Base-by-base conservation (phyloP, 2,113 vertebrate species). In the Sialia sialis region DNA sequence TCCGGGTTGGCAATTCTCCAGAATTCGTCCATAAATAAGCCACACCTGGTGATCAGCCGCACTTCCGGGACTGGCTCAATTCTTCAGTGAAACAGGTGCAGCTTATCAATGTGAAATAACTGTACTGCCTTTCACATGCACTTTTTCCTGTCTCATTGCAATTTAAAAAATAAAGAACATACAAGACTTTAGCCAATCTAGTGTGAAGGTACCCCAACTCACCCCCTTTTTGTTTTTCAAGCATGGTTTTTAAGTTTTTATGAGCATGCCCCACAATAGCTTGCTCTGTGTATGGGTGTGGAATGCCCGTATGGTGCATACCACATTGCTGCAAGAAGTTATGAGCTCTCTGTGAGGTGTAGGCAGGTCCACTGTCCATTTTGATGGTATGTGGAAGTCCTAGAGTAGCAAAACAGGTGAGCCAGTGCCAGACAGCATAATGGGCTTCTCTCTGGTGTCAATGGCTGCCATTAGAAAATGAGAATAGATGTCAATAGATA, bases 71-170 rank as follows among this genome's bases (percentile, higher is more conserved):
- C n/a, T n/a, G n/a, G n/a, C n/a, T n/a, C n/a, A n/a, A n/a, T n/a
- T n/a, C n/a, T n/a, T n/a, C n/a, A n/a, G n/a, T n/a, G n/a, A n/a
- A n/a, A n/a, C n/a, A n/a, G n/a, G n/a, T n/a, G n/a, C n/a, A n/a
- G n/a, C n/a, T n/a, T n/a, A n/a, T n/a, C n/a, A n/a, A n/a, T n/a
- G n/a, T n/a, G n/a, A n/a, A n/a, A n/a, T n/a, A n/a, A n/a, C n/a
- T n/a, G n/a, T n/a, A n/a, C 7, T 41, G 44, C 23, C 44, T 67
- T 48, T 48, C n/a, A 34, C 23, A 34, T 27, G 44, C 25, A 36
- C n/a, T 48, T 67, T 34, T n/a, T 48, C n/a, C 23, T 6, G 4
- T 19, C 12, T 27, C 64, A 48, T 34, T 5, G 0, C 2, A 1
- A 67, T 11, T 34, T 48, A 6, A 46, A 66, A n/a, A 34, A 27